Percentiles rank a stretch among this genome's conserved stretches.
Conservation (phyloP, 30 jellyfish, hydroid and myxozoan species). For the Morbakka virulenta region DNA sequence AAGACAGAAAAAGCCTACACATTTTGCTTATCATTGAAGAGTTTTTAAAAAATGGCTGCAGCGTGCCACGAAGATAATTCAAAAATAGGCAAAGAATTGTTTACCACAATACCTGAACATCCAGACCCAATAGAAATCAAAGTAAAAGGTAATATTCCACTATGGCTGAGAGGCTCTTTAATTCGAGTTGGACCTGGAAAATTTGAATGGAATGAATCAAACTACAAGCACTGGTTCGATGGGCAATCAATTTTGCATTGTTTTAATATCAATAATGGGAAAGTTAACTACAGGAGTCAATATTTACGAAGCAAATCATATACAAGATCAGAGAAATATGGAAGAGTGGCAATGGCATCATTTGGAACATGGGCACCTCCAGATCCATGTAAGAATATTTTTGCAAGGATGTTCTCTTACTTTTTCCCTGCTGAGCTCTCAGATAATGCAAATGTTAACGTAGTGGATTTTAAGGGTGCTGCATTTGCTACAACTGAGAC, state of each 20-base stretch:
- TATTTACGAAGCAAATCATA: slow-evolving; percentile 45
- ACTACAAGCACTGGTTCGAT: slow-evolving; percentile 70
- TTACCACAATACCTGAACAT: slow-evolving; percentile 31
- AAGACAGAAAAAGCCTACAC: too few species aligned
- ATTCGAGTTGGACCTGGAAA: slow-evolving; percentile 77
- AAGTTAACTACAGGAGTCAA: slow-evolving; percentile 57
- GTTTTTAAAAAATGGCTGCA: too few species aligned
- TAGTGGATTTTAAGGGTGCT: slow-evolving; percentile 50
- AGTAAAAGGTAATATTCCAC: slow-evolving; percentile 43
- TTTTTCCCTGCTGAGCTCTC: slow-evolving; percentile 55
- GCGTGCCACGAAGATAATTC: too few species aligned
- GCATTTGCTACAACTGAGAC: slow-evolving; percentile 57
- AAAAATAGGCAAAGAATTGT: slow-evolving; percentile 29
- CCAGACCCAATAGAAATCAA: slow-evolving; percentile 38
- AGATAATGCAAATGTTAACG: slow-evolving; percentile 60
- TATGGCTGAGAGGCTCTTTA: slow-evolving; percentile 46
- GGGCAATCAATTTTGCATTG: slow-evolving; percentile 65
- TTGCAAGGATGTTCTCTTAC: slow-evolving; percentile 47
- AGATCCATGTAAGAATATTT: slow-evolving; percentile 74
- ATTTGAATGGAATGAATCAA: slow-evolving; percentile 64
- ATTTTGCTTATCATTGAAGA: too few species aligned
- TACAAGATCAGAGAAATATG: slow-evolving; percentile 28
- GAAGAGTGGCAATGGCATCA: slow-evolving; percentile 23
- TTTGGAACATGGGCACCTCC: slow-evolving; percentile 72
- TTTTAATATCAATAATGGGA: slow-evolving; percentile 45